These are phyloP conservation scores for Tonatia bakeri DNA, from an alignment of 2,113 vertebrate species.

Conservation along the genomic window DNA sequence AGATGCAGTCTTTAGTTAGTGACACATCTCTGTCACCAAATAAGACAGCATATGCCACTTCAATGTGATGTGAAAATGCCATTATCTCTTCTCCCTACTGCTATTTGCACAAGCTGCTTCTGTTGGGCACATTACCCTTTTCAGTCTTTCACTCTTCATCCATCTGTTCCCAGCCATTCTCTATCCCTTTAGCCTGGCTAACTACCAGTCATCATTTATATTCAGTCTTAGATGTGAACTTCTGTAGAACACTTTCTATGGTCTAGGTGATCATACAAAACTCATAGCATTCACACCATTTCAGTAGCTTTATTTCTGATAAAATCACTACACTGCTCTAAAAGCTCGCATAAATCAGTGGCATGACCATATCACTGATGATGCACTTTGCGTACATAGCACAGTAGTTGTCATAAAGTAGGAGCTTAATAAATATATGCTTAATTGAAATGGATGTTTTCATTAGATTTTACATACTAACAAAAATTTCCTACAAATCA, in stretches of 20 bases:
- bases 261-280: neutral
- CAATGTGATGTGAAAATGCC: neutral
- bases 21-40: neutral
- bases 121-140: neutral
- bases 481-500: neutral
- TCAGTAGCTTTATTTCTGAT: neutral
- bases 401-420: neutral
- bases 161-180: neutral
- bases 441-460: neutral
- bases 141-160: neutral
- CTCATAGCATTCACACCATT: neutral
- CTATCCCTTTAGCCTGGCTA: neutral
- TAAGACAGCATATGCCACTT: neutral
- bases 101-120: neutral
- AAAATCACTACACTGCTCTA: neutral
- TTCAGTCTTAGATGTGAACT: neutral
- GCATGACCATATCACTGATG: no score
- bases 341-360: neutral
- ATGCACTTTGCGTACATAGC: neutral
- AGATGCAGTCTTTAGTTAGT: neutral
- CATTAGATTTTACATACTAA: neutral
- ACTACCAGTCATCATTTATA: neutral
- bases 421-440: neutral
- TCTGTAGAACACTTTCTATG: neutral
- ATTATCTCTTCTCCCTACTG: neutral